phyloP scores from a whole-genome alignment of 2,797 vertebrate genomes.

The Clarias platycephalus region DNA sequence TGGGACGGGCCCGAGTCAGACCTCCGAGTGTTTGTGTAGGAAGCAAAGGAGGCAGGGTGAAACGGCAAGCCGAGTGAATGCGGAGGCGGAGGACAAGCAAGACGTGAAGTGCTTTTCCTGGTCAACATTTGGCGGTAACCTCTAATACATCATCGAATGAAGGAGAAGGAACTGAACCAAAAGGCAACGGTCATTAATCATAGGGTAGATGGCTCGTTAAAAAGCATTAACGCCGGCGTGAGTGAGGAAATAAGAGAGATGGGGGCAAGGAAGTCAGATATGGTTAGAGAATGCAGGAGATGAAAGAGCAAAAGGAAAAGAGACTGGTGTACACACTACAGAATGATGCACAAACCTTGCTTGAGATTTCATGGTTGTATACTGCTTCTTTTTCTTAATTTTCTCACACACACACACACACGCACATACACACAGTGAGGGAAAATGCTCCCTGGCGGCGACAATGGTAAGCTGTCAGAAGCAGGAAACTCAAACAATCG shows the following conservation, averaged over 20 bases:
- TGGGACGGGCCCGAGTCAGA: constrained; percentile 41
- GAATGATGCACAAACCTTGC: neutral
- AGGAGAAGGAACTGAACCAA: constrained; percentile 41
- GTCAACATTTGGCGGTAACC: constrained; percentile 41
- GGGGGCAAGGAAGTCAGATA: constrained; percentile 9
- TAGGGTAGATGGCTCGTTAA: constrained; percentile 31
- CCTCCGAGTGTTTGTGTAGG: constrained; percentile 32
- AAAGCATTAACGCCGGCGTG: constrained; percentile 16
- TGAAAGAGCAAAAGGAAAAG: constrained; percentile 29
- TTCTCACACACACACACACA: neutral
- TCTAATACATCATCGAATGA: constrained; percentile 41
- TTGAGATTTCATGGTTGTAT: constrained; percentile 5
- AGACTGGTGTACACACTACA: neutral
- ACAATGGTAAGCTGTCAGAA: constrained; percentile 39
- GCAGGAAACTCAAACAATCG: constrained; percentile 24
- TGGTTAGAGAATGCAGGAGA: constrained; percentile 15
- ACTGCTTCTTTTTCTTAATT: neutral
- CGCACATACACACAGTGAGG: neutral
- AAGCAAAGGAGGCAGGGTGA: constrained; percentile 43
- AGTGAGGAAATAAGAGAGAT: constrained; percentile 13
- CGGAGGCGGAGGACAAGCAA: constrained; percentile 51
- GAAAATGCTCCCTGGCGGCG: neutral
- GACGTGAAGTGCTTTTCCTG: constrained; percentile 17
- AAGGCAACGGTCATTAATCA: constrained; percentile 49
- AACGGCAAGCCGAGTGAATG: constrained; percentile 62